A percentile compares a stretch with the other conserved stretches of the same genome.
Conservation (phyloP, 2,113 vertebrate genomes). For the Pelobates fuscus region DNA sequence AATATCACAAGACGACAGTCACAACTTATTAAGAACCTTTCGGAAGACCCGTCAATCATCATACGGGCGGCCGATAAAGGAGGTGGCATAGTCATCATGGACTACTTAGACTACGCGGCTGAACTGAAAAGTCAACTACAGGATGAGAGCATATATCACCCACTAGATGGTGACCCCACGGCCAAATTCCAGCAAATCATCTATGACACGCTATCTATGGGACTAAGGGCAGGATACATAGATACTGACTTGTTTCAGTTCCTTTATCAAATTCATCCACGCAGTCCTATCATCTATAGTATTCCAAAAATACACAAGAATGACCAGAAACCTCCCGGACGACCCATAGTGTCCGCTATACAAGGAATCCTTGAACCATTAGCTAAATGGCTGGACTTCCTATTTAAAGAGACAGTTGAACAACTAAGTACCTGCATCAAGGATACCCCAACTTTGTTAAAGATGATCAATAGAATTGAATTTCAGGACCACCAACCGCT, state of each 20-base stretch:
- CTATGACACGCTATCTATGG: not conserved
- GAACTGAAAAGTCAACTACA: not conserved
- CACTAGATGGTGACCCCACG: not conserved
- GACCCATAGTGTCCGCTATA: not conserved
- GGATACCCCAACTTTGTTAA: too few relatives aligned
- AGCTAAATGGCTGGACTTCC: too few relatives aligned
- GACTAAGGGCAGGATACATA: not conserved
- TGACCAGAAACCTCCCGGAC: not conserved
- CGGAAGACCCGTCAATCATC: not conserved
- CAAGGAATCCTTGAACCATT: too few relatives aligned
- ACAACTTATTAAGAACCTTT: not conserved
- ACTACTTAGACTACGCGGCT: not conserved
- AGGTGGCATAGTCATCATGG: not conserved
- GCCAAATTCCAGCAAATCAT: not conserved
- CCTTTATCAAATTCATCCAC: not conserved
- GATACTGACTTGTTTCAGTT: not conserved
- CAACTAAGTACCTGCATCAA: too few relatives aligned
- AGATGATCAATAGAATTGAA: too few relatives aligned
- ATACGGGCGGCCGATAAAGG: not conserved
- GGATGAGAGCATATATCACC: not conserved
- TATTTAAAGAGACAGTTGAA: too few relatives aligned
- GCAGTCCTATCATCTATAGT: not conserved
- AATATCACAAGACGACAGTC: not conserved
- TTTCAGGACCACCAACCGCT: too few relatives aligned
- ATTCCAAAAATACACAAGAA: not conserved